Base-by-base conservation (phyloP, 2,113 vertebrate genomes). In the Grus americana region DNA sequence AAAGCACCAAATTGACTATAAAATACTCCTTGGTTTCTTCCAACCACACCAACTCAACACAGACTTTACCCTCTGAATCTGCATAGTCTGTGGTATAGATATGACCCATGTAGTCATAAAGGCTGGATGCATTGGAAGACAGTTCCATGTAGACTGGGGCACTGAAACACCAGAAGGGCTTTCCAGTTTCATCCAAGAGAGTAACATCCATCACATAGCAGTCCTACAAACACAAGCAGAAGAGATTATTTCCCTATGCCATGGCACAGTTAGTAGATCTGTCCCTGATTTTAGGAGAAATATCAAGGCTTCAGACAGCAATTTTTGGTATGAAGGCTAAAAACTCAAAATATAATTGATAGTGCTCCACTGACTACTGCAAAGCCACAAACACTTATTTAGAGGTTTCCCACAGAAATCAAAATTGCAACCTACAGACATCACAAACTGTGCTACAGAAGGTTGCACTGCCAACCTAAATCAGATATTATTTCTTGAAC, bases 111-210 rank as follows among this genome's bases (percentile, higher is more conserved):
- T 96, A 98, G 27, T 92, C 30, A n/a, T 95, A 97, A 15, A 97
- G 58, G 3, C 78, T 59, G 0, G 92, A 93, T 58, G 87, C 36
- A 38, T 17, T 46, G 10, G 83, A 52, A n/a, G 58, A 92, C 23
- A 85, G 29, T 21, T 76, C 50, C 96, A 98, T 40, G 72, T 21
- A 72, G 15, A 98, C 98, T 5, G 98, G 97, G 30, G 97, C 96
- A 93, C 98, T 98, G 65, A 98, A 93, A 85, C 98, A 98, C 98
- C 98, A 98, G 68, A 98, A 98, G 17, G 98, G 98, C 21, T 97
- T 97, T 96, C 94, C 95, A 44, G 54, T 70, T 82, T 97, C 98
- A 79, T 98, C 98, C 96, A 98, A 76, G 34, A 98, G 80, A 11
- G 98, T 98, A 36, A 98, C 49, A 74, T 98, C 97, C 98, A 98